Base-by-base conservation (phyloP, 2,888 invertebrate genomes). In the Hecatera dysodea region DNA sequence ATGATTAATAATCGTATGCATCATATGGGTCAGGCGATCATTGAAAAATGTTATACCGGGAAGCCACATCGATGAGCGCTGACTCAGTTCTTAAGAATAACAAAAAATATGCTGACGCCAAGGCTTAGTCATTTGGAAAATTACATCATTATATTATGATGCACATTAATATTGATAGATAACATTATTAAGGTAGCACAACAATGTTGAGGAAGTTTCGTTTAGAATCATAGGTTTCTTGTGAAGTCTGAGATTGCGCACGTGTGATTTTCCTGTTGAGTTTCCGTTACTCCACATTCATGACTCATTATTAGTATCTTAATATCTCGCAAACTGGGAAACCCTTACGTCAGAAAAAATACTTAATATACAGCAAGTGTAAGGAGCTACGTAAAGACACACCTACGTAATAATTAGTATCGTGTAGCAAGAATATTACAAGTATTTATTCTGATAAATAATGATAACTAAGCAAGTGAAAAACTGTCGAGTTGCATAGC, bases 81-180 rank as follows among this genome's bases (percentile, higher is more conserved):
- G 92, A 93, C 85, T 93, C 93, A 92, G 81, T 84, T 87, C 80
- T 83, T 83, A 65, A 86, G 87, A 90, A 91, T 84, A 88, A 84
- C 72, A 84, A 83, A 85, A 84, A 82, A 72, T 82, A 78, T 76
- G 70, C 62, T 61, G 60, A 76, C 65, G 72, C 29, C 46, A 73
- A 71, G 67, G 63, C 77, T 85, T 86, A 85, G 71, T 85, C 85
- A 85, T 70, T 76, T 53, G 56, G 53, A 29, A 69, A 72, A 62
- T 83, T 83, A 81, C 76, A 81, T 79, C 83, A 84, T 72, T 68
- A 73, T 61, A 84, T 84, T 72, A 78, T 72, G 80, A 79, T 79
- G 71, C 19, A n/a, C 22, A 55, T 80, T 75, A 56, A 77, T 81
- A 86, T 83, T 86, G 82, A 86, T 82, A 80, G 82, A 86, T 82